Evolutionary conservation across 2,113 vertebrate genomes (phyloP).

Genomic region (Crotalus viridis): DNA sequence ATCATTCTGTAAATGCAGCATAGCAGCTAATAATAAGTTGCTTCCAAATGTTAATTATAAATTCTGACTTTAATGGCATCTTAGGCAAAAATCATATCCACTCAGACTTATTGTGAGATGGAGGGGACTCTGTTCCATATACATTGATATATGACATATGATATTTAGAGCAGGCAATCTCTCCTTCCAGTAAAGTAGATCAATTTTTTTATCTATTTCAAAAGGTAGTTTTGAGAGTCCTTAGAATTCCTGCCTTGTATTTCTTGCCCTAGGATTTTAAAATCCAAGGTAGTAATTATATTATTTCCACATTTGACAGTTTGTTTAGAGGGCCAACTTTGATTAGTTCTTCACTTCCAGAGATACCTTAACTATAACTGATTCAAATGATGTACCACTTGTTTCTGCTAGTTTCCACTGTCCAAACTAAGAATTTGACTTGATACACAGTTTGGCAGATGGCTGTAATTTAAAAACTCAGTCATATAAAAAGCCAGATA

Average conservation of each 20-base stretch:
- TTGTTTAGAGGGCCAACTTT: not conserved
- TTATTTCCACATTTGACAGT: not conserved
- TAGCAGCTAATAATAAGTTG: not conserved
- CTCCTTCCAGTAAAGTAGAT: not conserved
- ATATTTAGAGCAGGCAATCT: not conserved
- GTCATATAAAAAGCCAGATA: not conserved
- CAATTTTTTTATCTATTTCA: not conserved
- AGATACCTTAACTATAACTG: not conserved
- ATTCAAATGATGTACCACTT: not conserved
- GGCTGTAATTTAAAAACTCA: not conserved
- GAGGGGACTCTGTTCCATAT: not conserved
- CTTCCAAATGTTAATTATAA: conserved; percentile 1
- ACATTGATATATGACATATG: not conserved
- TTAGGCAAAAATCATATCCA: conserved; percentile 5
- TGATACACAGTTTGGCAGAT: not conserved
- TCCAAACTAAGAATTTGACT: not conserved
- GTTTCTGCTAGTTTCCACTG: not conserved
- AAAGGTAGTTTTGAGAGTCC: not conserved
- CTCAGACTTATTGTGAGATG: not conserved
- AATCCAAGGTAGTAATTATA: not conserved
- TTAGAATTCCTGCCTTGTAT: not conserved
- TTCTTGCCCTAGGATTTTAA: not conserved
- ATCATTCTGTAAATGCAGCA: not conserved
- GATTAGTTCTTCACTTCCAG: not conserved
- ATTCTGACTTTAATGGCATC: conserved; percentile 3